Percentiles rank a stretch among this genome's conserved stretches.
Conservation (phyloP, 2,888 invertebrate genomes). For the Elmis aenea region DNA sequence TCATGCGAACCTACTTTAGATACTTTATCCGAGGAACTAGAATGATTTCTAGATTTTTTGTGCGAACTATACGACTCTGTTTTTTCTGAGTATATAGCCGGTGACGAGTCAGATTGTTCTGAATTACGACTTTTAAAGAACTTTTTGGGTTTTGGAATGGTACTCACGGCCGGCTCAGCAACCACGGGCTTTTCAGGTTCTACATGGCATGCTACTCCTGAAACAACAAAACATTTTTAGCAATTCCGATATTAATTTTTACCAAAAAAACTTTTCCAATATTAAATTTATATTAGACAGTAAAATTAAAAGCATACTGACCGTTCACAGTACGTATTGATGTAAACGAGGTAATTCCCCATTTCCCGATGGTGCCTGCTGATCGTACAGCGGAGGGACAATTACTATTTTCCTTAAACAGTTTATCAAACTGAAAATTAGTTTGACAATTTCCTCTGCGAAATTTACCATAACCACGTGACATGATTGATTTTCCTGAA, state of each 20-base stretch:
- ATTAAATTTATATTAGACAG: background rate
- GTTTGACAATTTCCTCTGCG: conserved; percentile 46
- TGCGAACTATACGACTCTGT: conserved; percentile 17
- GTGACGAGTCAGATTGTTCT: conserved; percentile 50
- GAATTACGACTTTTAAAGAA: conserved; percentile 84
- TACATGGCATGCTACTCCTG: too few species aligned
- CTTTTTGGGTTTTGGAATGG: conserved; percentile 69
- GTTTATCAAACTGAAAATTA: conserved; percentile 61
- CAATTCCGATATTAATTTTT: background rate
- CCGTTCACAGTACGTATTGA: conserved; percentile 79
- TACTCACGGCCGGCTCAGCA: conserved; percentile 44
- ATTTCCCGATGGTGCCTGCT: conserved; percentile 87
- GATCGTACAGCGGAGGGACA: conserved; percentile 84
- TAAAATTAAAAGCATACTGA: conserved; percentile 38
- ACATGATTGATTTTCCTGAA: conserved; percentile 37
- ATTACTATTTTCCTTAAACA: conserved; percentile 73
- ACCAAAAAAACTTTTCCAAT: conserved; percentile 1
- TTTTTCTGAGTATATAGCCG: conserved; percentile 33
- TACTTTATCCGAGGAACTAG: conserved; percentile 42
- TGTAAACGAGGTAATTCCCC: conserved; percentile 92
- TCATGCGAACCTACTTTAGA: conserved; percentile 24
- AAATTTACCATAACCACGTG: conserved; percentile 49
- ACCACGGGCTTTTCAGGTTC: conserved; percentile 28
- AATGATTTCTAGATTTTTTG: conserved; percentile 34
- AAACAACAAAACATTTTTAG: conserved; percentile 28